Evolutionary conservation across 2,797 vertebrate genomes (phyloP), one percentile per base, ranked within the genome.

Genomic region (Pseudochirops corinnae): DNA sequence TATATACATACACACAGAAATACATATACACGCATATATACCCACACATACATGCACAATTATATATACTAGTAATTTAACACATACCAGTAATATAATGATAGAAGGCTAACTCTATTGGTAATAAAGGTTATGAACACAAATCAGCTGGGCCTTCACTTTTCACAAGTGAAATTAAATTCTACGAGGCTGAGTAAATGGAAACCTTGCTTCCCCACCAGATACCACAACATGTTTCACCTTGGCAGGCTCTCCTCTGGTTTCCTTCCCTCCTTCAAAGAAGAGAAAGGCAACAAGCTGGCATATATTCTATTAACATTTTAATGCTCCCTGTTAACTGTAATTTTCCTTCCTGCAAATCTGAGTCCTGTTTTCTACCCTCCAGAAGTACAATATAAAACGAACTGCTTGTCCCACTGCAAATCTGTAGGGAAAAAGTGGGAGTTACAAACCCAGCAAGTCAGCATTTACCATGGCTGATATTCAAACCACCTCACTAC

Each of bases 401-500:
- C 39, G 50, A 50, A 26, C 21, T 87, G 39, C 74, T 50, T 87
- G 74, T 87, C 74, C 74, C 74, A 50, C 24, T 50, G 74, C 39
- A 87, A 87, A 87, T 67, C 56, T 82, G 33, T 10, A 91, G 0
- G 5, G 92, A 90, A 46, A 92, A 9, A 91, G n/a, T 0, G 56
- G 28, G 92, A 90, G 3, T 10, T 39, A 14, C 90, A 93, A 94
- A 67, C 26, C 24, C 0, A 13, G 5, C 52, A 18, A 91, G 31
- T 24, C 11, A 52, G 56, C 50, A 95, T 26, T 18, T 53, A 56
- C 0, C 13, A 93, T 16, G 5, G 10, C 1, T 55, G 50, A 92
- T 55, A 92, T 57, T 94, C 90, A 56, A 56, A 33, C 6, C 39
- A 24, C 91, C 28, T 91, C 93, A 92, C 39, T 62, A 91, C 95